These are phyloP conservation scores for Laothoe populi DNA, from an alignment of 2,888 invertebrate genomes.

Conservation along the genomic window DNA sequence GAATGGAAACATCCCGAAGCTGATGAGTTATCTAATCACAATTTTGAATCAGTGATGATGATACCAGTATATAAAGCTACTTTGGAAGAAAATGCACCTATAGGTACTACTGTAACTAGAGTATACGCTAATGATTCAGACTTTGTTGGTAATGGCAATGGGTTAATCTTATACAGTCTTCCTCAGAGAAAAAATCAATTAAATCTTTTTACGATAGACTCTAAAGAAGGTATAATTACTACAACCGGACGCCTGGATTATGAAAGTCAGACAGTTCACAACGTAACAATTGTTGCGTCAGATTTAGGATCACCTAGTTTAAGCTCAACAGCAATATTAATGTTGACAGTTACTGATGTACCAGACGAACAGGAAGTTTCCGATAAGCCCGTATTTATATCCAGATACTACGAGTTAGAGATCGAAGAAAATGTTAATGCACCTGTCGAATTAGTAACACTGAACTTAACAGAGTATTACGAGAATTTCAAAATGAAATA, in stretches of 20 bases:
- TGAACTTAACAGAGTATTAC: slow-evolving; percentile 90
- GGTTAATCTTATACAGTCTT: slow-evolving; percentile 91
- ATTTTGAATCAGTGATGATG: slow-evolving; percentile 80
- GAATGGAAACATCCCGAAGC: slow-evolving; percentile 79
- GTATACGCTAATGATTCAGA: slow-evolving; percentile 94
- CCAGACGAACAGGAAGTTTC: slow-evolving; percentile 83
- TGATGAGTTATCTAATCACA: slow-evolving; percentile 75
- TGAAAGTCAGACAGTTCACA: slow-evolving; percentile 87
- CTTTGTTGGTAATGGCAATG: slow-evolving; percentile 94
- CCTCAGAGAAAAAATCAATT: slow-evolving; percentile 86
- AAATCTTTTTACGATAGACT: slow-evolving; percentile 91
- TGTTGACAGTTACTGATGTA: slow-evolving; percentile 88
- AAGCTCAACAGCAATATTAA: slow-evolving; percentile 90
- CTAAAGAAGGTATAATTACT: slow-evolving; percentile 92
- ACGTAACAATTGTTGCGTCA: slow-evolving; percentile 92
- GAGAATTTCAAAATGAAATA: slow-evolving; percentile 87
- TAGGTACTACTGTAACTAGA: slow-evolving; percentile 90
- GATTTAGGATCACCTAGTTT: slow-evolving; percentile 94
- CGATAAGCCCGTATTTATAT: slow-evolving; percentile 84
- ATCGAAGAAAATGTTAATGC: slow-evolving; percentile 92
- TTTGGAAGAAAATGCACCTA: slow-evolving; percentile 89
- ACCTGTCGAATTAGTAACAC: slow-evolving; percentile 89
- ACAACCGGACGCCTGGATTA: slow-evolving; percentile 90
- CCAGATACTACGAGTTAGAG: slow-evolving; percentile 92
- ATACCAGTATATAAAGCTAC: slow-evolving; percentile 91